A percentile compares a stretch with the other conserved stretches of the same genome.
These are phyloP conservation scores for Vultur gryphus DNA, from an alignment of 2,797 vertebrate species.

Conservation along the genomic window DNA sequence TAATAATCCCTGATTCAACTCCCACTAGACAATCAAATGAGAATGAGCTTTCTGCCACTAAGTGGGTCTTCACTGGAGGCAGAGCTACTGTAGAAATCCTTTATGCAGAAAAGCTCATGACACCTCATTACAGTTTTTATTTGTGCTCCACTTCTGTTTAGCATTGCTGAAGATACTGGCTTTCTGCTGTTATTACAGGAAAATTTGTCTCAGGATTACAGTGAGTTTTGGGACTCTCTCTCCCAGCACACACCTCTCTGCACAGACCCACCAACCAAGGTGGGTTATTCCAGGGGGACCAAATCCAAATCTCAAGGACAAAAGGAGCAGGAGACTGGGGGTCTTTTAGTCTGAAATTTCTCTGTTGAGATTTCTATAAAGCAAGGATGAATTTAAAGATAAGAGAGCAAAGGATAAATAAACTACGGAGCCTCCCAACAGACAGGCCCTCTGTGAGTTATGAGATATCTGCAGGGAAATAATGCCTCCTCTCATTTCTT, in stretches of 20 bases:
- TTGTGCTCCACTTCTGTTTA: not conserved
- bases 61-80: not conserved
- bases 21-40: conserved; percentile 17
- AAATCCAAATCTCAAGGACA: not conserved
- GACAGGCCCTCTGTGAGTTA: conserved; percentile 40
- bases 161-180: not conserved
- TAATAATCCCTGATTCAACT: conserved; percentile 46
- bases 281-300: not conserved
- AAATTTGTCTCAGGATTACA: not conserved
- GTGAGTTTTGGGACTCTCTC: not conserved
- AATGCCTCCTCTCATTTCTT: conserved; percentile 46
- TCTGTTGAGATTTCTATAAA: not conserved
- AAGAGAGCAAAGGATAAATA: conserved; percentile 42
- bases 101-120: not conserved
- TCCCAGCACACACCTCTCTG: not conserved
- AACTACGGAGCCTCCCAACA: conserved; percentile 17
- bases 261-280: not conserved
- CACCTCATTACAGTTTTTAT: not conserved
- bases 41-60: conserved; percentile 12
- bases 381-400: conserved; percentile 18
- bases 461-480: conserved; percentile 51
- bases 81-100: conserved; percentile 5
- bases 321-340: not conserved
- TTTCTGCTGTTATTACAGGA: not conserved
- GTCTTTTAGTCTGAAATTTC: not conserved